These are phyloP conservation scores for Helogale parvula DNA, from an alignment of 2,113 vertebrate genomes.

Conservation along the genomic window DNA sequence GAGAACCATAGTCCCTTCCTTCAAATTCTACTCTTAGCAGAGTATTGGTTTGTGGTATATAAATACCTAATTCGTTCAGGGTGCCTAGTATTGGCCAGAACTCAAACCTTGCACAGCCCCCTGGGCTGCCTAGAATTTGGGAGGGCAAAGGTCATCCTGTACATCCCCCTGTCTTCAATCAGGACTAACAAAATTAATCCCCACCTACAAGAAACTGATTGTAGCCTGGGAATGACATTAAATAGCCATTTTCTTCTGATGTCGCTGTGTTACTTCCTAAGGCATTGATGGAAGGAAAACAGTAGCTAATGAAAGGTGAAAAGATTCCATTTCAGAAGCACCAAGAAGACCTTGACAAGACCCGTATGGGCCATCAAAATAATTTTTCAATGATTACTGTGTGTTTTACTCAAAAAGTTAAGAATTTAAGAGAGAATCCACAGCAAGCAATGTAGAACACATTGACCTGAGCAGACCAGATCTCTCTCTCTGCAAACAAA, in stretches of 20 bases:
- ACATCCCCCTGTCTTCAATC: background rate
- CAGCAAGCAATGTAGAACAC: background rate
- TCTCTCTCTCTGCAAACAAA: background rate
- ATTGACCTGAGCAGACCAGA: background rate
- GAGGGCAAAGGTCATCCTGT: background rate
- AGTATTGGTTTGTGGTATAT: background rate
- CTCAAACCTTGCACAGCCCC: background rate
- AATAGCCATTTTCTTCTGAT: conserved; percentile 37
- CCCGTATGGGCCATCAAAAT: background rate
- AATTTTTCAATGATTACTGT: background rate
- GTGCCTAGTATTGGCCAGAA: background rate
- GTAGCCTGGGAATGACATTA: background rate
- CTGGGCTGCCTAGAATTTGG: background rate
- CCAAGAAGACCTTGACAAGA: background rate
- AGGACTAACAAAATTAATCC: background rate
- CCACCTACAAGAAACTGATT: background rate
- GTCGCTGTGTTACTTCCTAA: background rate
- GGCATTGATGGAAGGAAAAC: background rate
- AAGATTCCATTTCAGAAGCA: conserved; percentile 38
- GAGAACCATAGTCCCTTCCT: background rate
- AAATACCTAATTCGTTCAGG: background rate
- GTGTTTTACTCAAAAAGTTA: conserved; percentile 15
- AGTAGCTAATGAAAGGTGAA: background rate
- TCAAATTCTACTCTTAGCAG: conserved; percentile 13
- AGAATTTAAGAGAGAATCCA: background rate